Evolutionary conservation across 2,113 vertebrate species (phyloP).

Genomic region (Tetrao urogallus): DNA sequence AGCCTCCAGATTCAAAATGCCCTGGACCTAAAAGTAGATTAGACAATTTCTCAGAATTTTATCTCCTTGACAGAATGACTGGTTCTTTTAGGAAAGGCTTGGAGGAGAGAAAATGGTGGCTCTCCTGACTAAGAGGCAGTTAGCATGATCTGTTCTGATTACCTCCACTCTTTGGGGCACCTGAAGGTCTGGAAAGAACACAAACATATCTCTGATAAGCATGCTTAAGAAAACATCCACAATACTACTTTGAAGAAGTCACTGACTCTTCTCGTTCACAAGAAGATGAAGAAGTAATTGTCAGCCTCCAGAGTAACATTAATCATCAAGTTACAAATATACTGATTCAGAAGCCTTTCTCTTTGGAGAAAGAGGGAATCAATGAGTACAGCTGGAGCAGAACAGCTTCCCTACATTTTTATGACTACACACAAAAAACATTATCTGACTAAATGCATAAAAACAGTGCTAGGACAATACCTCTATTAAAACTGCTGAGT

Average conservation of each 20-base stretch:
- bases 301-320: neutral
- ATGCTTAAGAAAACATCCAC: conserved; percentile 12
- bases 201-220: neutral
- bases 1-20: neutral
- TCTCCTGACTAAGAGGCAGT: neutral
- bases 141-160: neutral
- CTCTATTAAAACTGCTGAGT: neutral
- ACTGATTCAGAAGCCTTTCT: neutral
- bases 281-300: neutral
- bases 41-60: neutral
- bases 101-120: neutral
- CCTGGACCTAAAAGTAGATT: neutral
- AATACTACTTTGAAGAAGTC: neutral
- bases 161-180: neutral
- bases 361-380: neutral
- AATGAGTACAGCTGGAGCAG: neutral
- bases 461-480: neutral
- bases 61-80: neutral
- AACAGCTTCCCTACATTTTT: neutral
- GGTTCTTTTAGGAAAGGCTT: neutral
- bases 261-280: neutral
- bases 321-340: neutral
- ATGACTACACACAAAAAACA: neutral
- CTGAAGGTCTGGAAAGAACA: neutral
- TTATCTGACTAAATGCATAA: neutral